Conservation (phyloP, 2,113 vertebrate species). For the Laticauda colubrina region DNA sequence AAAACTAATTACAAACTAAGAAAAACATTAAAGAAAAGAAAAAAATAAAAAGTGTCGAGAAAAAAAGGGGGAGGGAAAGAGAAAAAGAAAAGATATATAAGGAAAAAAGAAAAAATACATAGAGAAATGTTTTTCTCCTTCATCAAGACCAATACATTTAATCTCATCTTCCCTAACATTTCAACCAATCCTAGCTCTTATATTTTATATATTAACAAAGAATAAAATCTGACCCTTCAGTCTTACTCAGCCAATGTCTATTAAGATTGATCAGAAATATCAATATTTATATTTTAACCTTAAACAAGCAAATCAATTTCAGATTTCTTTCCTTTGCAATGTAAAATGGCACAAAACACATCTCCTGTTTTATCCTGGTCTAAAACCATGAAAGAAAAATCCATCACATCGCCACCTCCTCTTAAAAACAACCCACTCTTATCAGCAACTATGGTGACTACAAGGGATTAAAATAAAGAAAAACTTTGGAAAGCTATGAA, state of each 20-base stretch:
- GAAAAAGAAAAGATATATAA: not conserved
- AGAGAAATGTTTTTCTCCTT: not conserved
- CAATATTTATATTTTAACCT: not conserved
- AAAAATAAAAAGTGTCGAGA: not conserved
- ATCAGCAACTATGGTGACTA: not conserved
- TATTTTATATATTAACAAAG: not conserved
- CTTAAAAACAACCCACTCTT: not conserved
- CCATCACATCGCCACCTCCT: not conserved
- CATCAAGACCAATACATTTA: not conserved
- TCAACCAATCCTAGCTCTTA: not conserved
- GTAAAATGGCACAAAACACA: not conserved
- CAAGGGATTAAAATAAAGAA: not conserved
- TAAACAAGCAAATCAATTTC: not conserved
- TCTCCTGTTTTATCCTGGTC: not conserved
- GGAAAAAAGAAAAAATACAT: not conserved
- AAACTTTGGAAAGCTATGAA: not conserved
- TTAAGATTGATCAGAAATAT: not conserved
- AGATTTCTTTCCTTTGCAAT: not conserved
- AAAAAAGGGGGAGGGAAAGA: not conserved
- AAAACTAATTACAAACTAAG: not conserved
- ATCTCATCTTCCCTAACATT: not conserved
- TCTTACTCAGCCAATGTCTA: not conserved
- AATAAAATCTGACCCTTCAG: not conserved
- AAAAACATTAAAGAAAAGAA: not conserved
- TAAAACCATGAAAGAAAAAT: not conserved